These are phyloP conservation scores for Cuniculus paca DNA, from an alignment of 2,797 vertebrate species.

Conservation along the genomic window DNA sequence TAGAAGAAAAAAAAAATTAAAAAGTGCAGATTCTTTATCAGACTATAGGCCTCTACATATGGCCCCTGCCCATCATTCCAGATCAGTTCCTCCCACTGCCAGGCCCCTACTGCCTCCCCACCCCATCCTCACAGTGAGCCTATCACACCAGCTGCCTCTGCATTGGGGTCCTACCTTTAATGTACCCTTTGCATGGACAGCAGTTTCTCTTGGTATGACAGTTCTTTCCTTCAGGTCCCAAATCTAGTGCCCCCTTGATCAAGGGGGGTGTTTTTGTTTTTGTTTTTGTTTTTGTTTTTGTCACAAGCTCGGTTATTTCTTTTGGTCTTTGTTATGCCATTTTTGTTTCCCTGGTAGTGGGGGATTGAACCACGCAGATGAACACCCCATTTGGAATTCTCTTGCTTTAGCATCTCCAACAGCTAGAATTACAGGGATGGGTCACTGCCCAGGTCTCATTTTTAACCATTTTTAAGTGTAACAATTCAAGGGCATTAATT, in stretches of 20 bases:
- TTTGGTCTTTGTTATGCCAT: slow-evolving; percentile 1
- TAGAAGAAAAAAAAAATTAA: background rate
- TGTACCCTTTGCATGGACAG: background rate
- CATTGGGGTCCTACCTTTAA: background rate
- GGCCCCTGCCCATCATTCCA: background rate
- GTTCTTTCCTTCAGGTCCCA: background rate
- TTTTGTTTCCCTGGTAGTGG: background rate
- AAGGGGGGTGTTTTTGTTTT: background rate
- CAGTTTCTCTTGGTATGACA: background rate
- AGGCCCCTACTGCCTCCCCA: background rate
- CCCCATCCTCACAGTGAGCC: background rate
- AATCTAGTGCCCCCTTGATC: background rate
- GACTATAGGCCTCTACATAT: background rate
- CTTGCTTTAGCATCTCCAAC: background rate
- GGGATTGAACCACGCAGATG: background rate
- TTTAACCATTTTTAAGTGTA: slow-evolving; percentile 40
- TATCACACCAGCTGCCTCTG: background rate
- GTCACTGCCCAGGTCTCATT: background rate
- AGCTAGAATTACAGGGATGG: background rate
- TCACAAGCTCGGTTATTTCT: background rate
- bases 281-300: too few relatives aligned
- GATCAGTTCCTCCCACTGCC: background rate
- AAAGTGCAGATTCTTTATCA: background rate
- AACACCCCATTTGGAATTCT: background rate
- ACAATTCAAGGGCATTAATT: background rate